phyloP scores from a whole-genome alignment of 64 coral and sea anemone genomes.

The Platygyra sinensis region DNA sequence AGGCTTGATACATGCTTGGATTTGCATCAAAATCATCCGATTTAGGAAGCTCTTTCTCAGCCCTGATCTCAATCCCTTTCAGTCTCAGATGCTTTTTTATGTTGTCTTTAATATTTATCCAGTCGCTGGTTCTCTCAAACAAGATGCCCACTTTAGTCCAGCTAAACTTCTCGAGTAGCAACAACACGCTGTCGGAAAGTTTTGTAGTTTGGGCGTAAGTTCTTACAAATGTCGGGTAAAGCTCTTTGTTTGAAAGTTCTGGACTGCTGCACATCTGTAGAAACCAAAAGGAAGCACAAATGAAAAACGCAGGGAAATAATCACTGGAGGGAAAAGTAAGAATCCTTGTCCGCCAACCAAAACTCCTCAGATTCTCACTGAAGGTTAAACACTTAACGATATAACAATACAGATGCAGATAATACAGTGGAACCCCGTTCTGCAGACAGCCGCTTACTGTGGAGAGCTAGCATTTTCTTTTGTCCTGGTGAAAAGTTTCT shows the following conservation, averaged over 20 bases:
- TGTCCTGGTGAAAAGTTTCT: no score
- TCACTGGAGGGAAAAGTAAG: no score
- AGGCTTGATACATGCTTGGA: not conserved
- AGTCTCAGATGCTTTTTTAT: not conserved
- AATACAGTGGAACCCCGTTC: no score
- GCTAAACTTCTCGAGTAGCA: not conserved
- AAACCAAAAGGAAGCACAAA: not conserved
- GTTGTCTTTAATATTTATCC: not conserved
- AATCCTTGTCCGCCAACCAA: no score
- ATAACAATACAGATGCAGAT: no score
- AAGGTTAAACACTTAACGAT: no score
- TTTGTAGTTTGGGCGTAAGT: slow-evolving; percentile 27
- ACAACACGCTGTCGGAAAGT: not conserved
- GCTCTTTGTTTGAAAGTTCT: slow-evolving; percentile 45
- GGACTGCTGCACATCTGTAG: slow-evolving; percentile 11
- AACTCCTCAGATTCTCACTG: no score
- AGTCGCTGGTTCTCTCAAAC: not conserved
- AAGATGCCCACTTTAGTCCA: slow-evolving; percentile 25
- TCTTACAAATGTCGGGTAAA: slow-evolving; percentile 29
- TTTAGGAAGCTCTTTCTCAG: not conserved
- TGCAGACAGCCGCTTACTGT: no score
- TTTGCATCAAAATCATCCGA: accelerated
- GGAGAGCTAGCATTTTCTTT: no score
- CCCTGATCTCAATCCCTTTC: not conserved
- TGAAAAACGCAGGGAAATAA: not conserved